A percentile compares a stretch with the other conserved stretches of the same genome.
Conservation (phyloP, 2,797 vertebrate genomes). For the Cygnus olor region DNA sequence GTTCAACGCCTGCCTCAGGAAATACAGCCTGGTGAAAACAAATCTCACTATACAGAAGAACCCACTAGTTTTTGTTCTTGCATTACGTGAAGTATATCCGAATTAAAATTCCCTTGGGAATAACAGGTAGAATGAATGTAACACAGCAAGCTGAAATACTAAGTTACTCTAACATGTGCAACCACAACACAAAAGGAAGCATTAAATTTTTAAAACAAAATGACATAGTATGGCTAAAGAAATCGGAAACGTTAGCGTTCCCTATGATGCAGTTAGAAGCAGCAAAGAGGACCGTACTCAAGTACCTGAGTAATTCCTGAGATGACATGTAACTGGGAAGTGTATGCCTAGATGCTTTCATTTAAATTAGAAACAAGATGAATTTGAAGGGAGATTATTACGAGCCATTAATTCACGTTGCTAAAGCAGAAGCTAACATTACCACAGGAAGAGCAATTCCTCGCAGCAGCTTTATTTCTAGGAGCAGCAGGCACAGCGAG, state of each 20-base stretch:
- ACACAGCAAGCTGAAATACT: not conserved
- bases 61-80: not conserved
- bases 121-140: not conserved
- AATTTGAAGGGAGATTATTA: not conserved
- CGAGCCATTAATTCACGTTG: not conserved
- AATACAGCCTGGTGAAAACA: not conserved
- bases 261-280: not conserved
- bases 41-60: not conserved
- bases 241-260: not conserved
- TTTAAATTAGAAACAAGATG: not conserved
- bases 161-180: not conserved
- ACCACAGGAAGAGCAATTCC: not conserved
- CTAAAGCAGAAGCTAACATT: not conserved
- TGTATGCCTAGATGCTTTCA: not conserved
- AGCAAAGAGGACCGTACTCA: not conserved
- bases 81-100: not conserved
- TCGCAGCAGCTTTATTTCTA: not conserved
- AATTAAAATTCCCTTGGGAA: not conserved
- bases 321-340: not conserved
- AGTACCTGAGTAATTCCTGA: not conserved
- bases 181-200: not conserved
- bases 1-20: not conserved
- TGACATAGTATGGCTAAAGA: not conserved
- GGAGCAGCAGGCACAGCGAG: accelerated
- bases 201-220: not conserved